phyloP scores from a whole-genome alignment of 2,888 invertebrate genomes.

The Mythimna loreyi region DNA sequence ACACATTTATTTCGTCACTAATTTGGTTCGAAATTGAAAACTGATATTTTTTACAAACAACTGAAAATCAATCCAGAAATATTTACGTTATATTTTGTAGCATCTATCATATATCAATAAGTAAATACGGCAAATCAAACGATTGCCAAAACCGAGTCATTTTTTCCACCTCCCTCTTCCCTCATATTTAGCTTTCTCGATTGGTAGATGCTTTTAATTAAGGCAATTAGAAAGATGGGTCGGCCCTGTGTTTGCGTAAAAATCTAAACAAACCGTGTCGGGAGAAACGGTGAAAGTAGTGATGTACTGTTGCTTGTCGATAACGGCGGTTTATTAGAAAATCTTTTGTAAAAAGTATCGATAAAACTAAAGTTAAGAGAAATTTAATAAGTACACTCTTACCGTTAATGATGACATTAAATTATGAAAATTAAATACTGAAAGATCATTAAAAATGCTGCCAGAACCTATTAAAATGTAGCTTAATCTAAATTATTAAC shows the following conservation, averaged over 20 bases:
- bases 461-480: neutral
- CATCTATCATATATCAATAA: conserved; percentile 40
- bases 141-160: conserved; percentile 45
- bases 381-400: neutral
- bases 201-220: conserved; percentile 85
- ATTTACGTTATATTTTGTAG: conserved; percentile 3
- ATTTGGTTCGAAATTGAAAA: neutral
- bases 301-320: conserved; percentile 60
- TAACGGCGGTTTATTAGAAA: conserved; percentile 17
- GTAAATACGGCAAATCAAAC: conserved; percentile 55
- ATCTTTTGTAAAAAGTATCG: neutral
- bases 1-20: neutral
- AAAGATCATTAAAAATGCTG: no score
- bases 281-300: conserved; percentile 67
- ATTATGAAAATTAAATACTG: neutral
- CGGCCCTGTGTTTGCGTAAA: conserved; percentile 86
- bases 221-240: conserved; percentile 89
- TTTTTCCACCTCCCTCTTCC: conserved; percentile 53
- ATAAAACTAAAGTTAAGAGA: neutral
- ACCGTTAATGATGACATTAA: neutral
- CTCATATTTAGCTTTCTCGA: conserved; percentile 72
- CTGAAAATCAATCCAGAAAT: neutral
- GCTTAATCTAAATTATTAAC: no score
- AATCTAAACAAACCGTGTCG: conserved; percentile 87
- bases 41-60: neutral